phyloP scores from a whole-genome alignment of 2,797 vertebrate genomes.

The Epinephelus awoara region DNA sequence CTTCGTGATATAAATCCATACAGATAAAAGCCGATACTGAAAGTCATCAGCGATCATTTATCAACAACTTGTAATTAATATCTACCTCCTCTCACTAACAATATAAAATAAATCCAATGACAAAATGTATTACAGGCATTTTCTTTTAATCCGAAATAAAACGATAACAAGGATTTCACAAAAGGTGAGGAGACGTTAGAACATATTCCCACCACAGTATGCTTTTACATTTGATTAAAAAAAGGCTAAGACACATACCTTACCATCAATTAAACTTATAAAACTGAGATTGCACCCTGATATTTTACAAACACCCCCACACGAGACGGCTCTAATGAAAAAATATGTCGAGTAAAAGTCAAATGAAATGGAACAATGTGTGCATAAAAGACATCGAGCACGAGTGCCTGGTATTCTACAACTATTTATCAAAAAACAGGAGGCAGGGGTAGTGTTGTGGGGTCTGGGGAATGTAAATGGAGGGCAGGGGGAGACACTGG shows the following conservation, averaged over 20 bases:
- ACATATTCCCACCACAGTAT: conserved; percentile 63
- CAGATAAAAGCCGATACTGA: too few relatives aligned
- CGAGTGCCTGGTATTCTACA: conserved; percentile 72
- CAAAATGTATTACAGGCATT: conserved; percentile 64
- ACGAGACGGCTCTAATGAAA: conserved; percentile 67
- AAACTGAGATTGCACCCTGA: conserved; percentile 78
- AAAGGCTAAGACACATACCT: conserved; percentile 78
- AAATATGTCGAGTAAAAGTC: conserved; percentile 60
- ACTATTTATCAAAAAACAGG: conserved; percentile 82
- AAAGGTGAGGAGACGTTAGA: conserved; percentile 58
- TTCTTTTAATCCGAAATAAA: conserved; percentile 82
- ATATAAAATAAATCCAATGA: not conserved
- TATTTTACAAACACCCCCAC: conserved; percentile 74
- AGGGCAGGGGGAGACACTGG: conserved; percentile 17
- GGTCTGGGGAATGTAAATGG: conserved; percentile 64
- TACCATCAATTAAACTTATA: conserved; percentile 76
- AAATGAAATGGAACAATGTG: conserved; percentile 69
- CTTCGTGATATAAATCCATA: too few relatives aligned
- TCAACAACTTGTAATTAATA: not conserved
- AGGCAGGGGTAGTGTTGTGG: conserved; percentile 33
- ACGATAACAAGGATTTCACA: conserved; percentile 77
- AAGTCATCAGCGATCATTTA: too few relatives aligned
- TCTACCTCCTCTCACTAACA: not conserved
- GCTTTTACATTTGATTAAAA: conserved; percentile 71
- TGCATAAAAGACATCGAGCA: conserved; percentile 67